These are phyloP conservation scores for Rhagonycha fulva DNA, from an alignment of 2,888 invertebrate species.

Conservation along the genomic window DNA sequence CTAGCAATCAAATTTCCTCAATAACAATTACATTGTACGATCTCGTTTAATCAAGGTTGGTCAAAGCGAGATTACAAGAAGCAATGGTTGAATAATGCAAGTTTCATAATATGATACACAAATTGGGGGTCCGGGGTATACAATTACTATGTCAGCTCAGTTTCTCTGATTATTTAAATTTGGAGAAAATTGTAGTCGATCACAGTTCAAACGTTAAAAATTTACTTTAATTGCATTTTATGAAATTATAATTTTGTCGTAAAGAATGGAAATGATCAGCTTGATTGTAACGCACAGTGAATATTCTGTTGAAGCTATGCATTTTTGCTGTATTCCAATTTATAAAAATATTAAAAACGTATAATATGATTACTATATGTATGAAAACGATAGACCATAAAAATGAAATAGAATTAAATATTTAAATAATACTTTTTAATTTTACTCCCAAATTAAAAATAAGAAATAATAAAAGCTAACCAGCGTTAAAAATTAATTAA, in stretches of 20 bases:
- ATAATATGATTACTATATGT: background rate
- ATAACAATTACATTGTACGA: conserved; percentile 4
- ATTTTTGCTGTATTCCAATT: background rate
- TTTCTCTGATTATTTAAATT: background rate
- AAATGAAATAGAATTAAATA: background rate
- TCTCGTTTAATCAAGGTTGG: background rate
- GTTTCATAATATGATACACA: background rate
- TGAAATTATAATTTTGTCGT: background rate
- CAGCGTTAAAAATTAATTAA: background rate
- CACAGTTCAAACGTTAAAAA: background rate
- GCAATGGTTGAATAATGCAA: background rate
- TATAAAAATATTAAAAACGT: background rate
- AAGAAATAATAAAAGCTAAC: background rate
- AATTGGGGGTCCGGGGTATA: background rate
- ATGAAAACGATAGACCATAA: background rate
- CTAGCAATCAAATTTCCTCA: background rate
- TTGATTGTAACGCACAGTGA: background rate
- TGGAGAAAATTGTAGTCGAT: background rate
- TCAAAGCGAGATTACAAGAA: background rate
- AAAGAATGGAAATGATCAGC: background rate
- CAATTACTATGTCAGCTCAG: background rate
- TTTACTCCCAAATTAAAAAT: background rate
- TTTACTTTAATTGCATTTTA: background rate
- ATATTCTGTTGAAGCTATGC: background rate
- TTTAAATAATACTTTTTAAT: background rate